Base-by-base conservation (phyloP, 2,113 vertebrate species). In the Vidua macroura region DNA sequence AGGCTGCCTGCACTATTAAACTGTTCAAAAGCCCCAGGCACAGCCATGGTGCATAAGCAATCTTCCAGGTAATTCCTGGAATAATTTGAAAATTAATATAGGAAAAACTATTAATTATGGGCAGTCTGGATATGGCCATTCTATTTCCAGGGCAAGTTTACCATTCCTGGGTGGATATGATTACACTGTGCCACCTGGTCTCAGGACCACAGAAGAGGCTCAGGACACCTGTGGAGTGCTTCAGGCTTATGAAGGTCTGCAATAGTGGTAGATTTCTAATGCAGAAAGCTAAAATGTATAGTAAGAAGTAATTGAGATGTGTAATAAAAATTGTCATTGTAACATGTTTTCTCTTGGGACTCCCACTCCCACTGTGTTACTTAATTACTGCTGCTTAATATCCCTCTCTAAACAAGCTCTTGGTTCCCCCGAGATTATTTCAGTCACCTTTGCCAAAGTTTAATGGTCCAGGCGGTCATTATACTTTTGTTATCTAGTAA, bases 381-480 rank as follows among this genome's bases (percentile, higher is more conserved):
- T 85, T 93, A 94, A 93, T 95, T 92, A 79, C 77, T 90, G 10
- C 15, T 88, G 11, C 31, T 91, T 92, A 84, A 94, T 83, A 88
- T 66, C 80, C 11, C 51, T 21, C 19, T 68, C 77, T 91, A 82
- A 96, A 88, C 66, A 91, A 77, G 68, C 46, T 69, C 35, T 80
- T 73, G 10, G 8, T 43, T 95, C 67, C 59, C 11, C 15, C 1
- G 22, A 88, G 52, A 84, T 51, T 46, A 55, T 66, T 93, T 96
- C 77, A 88, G 49, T 70, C 86, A 92, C 95, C 92, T 96, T 96
- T 94, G 94, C 58, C 73, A 91, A 82, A 83, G 69, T 84, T 95
- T 94, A 91, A 95, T 80, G 66, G 69, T 68, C 66, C 69, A 92
- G 43, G 14, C 39, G 88, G 25, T 88, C 56, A 88, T 81, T 93